Percentiles rank a stretch among this genome's conserved stretches.
phyloP scores from a whole-genome alignment of 92 coral and sea anemone genomes.

The Bergia sp. region DNA sequence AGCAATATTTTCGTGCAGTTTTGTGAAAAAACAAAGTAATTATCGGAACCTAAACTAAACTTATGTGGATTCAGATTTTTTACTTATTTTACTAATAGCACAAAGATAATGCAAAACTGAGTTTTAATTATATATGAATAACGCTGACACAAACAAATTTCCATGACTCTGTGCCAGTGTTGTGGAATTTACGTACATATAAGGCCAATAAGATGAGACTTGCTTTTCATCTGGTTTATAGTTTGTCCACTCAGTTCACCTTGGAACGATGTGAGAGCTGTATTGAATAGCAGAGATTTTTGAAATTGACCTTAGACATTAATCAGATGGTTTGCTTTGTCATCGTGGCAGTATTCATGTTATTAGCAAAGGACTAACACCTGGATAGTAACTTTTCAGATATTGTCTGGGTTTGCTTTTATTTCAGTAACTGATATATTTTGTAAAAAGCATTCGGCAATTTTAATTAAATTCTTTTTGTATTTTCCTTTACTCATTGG shows the following conservation, averaged over 20 bases:
- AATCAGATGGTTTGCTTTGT: background rate
- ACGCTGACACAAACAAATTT: background rate
- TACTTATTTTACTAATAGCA: background rate
- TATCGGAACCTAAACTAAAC: background rate
- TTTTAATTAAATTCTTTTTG: background rate
- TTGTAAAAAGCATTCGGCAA: too few relatives aligned
- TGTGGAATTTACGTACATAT: background rate
- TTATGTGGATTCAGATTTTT: background rate
- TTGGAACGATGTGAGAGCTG: slow-evolving; percentile 2
- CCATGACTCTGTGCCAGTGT: background rate
- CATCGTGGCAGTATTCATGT: background rate
- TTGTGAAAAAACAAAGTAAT: too few relatives aligned
- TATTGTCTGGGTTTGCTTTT: too few relatives aligned
- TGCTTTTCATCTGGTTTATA: background rate
- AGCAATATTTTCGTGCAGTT: background rate
- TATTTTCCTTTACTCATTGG: background rate
- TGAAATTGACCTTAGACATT: slow-evolving; percentile 13
- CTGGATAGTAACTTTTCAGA: background rate
- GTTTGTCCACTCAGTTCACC: background rate
- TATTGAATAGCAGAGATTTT: slow-evolving; percentile 25
- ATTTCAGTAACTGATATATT: too few relatives aligned
- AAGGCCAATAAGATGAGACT: background rate
- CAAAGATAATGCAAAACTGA: background rate
- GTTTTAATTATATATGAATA: background rate
- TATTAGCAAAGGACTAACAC: background rate